phyloP scores from a whole-genome alignment of 2,888 invertebrate genomes.

The Alviniconcha strummeri region DNA sequence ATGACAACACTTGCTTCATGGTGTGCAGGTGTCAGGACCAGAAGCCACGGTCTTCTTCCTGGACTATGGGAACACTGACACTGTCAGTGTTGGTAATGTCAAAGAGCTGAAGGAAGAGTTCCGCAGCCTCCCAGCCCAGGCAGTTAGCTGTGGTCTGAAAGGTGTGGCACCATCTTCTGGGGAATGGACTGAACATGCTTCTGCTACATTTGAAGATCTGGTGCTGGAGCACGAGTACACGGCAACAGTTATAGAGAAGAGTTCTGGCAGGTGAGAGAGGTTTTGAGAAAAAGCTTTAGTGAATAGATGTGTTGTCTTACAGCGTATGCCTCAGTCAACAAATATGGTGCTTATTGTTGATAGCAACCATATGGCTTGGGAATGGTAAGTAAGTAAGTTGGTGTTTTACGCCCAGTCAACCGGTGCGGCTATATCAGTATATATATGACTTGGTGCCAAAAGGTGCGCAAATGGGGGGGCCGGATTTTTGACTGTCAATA shows the following conservation, averaged over 20 bases:
- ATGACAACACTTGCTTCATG: too few relatives aligned
- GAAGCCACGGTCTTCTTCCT: constrained; percentile 59
- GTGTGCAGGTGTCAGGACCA: constrained; percentile 36
- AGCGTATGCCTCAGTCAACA: too few relatives aligned
- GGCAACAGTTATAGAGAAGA: constrained; percentile 48
- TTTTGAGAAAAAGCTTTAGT: not conserved
- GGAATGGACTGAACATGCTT: constrained; percentile 58
- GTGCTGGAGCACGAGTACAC: constrained; percentile 56
- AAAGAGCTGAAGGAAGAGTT: constrained; percentile 60
- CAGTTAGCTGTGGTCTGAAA: constrained; percentile 57
- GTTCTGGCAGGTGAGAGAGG: constrained; percentile 12
- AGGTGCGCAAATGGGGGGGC: too few relatives aligned
- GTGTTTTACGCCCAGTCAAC: too few relatives aligned
- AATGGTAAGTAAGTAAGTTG: too few relatives aligned
- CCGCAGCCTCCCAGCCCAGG: constrained; percentile 56
- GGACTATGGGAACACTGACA: constrained; percentile 69
- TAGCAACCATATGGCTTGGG: too few relatives aligned
- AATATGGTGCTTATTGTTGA: too few relatives aligned
- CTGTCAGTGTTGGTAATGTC: constrained; percentile 48
- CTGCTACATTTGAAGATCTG: constrained; percentile 57
- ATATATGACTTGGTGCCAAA: too few relatives aligned
- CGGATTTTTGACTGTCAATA: too few relatives aligned
- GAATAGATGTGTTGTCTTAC: too few relatives aligned
- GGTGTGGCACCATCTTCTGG: constrained; percentile 53
- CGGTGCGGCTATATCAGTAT: too few relatives aligned